Percentiles rank a stretch among this genome's conserved stretches.
Conservation (phyloP, 2,797 vertebrate genomes). For the Cirrhinus mrigala region DNA sequence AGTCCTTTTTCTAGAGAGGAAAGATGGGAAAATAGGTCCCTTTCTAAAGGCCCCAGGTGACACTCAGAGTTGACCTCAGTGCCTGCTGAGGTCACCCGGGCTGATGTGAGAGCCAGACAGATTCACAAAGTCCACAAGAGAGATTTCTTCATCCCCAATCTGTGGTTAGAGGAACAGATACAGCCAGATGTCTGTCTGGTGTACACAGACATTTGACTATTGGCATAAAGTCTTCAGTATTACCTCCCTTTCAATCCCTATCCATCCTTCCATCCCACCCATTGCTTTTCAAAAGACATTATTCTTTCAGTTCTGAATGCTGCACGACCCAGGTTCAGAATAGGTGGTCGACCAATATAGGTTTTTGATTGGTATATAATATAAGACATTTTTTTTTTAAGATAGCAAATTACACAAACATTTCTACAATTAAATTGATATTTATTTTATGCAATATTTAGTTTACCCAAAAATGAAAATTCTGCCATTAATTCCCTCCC, state of each 20-base stretch:
- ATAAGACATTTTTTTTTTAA: no score
- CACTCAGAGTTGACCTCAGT: slow-evolving; percentile 49
- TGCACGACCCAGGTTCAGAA: no score
- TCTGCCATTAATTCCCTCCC: no score
- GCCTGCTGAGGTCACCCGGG: slow-evolving; percentile 10
- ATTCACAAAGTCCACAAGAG: not conserved
- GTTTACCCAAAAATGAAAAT: no score
- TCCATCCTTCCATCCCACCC: not conserved
- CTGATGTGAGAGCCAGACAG: not conserved
- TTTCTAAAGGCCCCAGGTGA: not conserved
- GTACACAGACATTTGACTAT: not conserved
- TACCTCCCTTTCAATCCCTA: not conserved
- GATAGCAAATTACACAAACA: no score
- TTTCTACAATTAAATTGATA: no score
- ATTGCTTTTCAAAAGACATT: no score
- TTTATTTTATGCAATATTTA: no score
- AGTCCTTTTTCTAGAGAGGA: not conserved
- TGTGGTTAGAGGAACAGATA: not conserved
- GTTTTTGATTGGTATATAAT: no score
- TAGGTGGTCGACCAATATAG: no score
- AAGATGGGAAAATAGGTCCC: slow-evolving; percentile 14
- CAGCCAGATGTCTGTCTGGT: not conserved
- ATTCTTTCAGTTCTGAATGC: no score
- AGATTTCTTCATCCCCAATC: not conserved
- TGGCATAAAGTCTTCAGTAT: not conserved